Evolutionary conservation across 2,888 invertebrate genomes (phyloP), one percentile per base, ranked within the genome.

Genomic region (Patella pellucida): DNA sequence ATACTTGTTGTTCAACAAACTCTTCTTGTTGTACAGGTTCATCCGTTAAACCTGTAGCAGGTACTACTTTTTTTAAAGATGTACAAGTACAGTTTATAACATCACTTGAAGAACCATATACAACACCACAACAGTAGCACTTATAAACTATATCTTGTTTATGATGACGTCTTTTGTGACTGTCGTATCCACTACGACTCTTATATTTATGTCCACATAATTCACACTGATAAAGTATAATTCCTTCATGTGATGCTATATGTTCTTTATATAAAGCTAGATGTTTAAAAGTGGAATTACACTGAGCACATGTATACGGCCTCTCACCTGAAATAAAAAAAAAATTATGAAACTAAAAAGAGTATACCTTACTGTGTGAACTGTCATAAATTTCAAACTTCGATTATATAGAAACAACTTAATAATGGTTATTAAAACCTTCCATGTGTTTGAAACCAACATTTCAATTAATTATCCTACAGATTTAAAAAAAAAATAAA

Each of bases 101-200:
- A 23, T 62, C 62, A 23, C 23, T n/a, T 12, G 62, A 62, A 19
- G 62, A 23, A 2, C 23, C 23, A 19, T 19, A 62, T 23, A 62
- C 23, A 19, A 62, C 62, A 62, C 23, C 62, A 62, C 62, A 62
- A 62, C 62, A 23, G 62, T 62, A 62, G 14, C 62, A 62, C 62
- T 62, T 62, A 62, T 12, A 62, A 3, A 23, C 11, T 19, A 23
- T 12, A 62, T 62, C 62, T 23, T 62, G 11, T 23, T 62, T 62
- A 23, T 62, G 62, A 5, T 23, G 19, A 12, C 23, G 19, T 23
- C 62, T 11, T 62, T 62, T 62, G 23, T 62, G 62, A 23, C 62
- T 12, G 62, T 62, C 62, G 23, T 62, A 62, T 62, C 62, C 62
- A 62, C 62, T 62, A 62, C 62, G 62, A 62, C 62, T 62, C 62